Base-by-base conservation (phyloP, 2,113 vertebrate genomes). In the Barbus barbus region DNA sequence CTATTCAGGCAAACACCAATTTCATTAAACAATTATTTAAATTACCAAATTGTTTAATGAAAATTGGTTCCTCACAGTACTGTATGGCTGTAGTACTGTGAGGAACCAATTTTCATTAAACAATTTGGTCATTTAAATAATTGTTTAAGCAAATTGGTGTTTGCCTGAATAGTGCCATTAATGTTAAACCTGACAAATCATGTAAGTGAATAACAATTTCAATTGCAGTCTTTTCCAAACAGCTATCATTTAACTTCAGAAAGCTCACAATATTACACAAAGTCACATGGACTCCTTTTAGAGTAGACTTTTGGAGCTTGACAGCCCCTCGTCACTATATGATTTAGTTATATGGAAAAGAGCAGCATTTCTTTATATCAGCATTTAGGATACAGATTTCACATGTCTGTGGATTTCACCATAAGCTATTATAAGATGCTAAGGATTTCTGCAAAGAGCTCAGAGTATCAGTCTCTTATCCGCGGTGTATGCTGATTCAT, bases 401-500 rank as follows among this genome's bases (percentile, higher is more conserved):
- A 48, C 0, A 9, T 12, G 11, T 12, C 18, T 38, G 31, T 69
- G 33, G 67, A 38, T 71, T 38, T n/a, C 7, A 31, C 63, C 28
- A 65, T 31, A 33, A 67, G 16, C 63, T 18, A 28, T 12, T 8
- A 33, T 5, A 3, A 36, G 31, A 36, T 11, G 18, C 18, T 11
- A 69, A 69, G 33, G 63, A 18, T 33, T 67, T 67, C 28, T 33
- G 16, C 31, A 69, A 2, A 11, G 51, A 61, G 63, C 69, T 36
- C 33, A 18, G 18, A 36, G 48, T 58, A 13, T 72, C n/a, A 65
- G 31, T n/a, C 58, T 89, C 28, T 82, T 31, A 24, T 26, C 65
- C 60, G 11, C 38, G 11, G 9, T 83, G 86, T 56, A 67, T 90
- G 18, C 78, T 90, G 24, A 26, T 41, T 26, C 41, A 81, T 61